These are phyloP conservation scores for Tanytarsus gracilentus DNA, from an alignment of 2,888 invertebrate species.

Conservation along the genomic window DNA sequence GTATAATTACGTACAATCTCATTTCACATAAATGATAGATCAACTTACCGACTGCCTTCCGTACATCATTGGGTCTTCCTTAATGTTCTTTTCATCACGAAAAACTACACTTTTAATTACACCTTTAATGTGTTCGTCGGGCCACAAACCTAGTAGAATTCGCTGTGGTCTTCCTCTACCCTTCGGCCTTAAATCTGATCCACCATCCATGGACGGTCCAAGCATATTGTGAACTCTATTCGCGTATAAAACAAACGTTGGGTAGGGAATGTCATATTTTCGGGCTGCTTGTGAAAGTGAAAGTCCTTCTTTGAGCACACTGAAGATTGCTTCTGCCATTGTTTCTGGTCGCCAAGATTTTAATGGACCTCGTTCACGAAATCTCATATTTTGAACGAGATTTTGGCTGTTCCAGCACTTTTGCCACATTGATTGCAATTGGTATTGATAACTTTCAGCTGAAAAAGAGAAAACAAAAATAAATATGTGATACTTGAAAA, in stretches of 20 bases:
- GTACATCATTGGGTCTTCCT: constrained; percentile 59
- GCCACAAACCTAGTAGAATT: constrained; percentile 85
- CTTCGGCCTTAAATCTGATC: constrained; percentile 83
- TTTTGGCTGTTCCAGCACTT: constrained; percentile 93
- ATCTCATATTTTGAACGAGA: constrained; percentile 80
- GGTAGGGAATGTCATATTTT: constrained; percentile 91
- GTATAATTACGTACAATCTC: background rate
- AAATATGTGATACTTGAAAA: background rate
- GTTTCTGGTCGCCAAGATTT: constrained; percentile 92
- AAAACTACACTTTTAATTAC: constrained; percentile 88
- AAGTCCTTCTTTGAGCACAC: constrained; percentile 81
- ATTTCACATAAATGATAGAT: too few relatives aligned
- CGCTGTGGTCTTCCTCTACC: constrained; percentile 85
- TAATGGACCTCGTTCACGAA: constrained; percentile 83
- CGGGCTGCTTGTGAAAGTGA: constrained; percentile 84
- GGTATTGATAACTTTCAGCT: constrained; percentile 92
- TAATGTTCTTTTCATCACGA: constrained; percentile 74
- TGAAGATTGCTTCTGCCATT: constrained; percentile 91
- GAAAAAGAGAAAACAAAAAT: constrained; percentile 39
- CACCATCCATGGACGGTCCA: constrained; percentile 84
- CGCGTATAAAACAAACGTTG: constrained; percentile 86
- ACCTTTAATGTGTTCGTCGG: constrained; percentile 86
- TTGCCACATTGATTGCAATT: constrained; percentile 91
- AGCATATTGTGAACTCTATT: constrained; percentile 90
- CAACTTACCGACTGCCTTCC: constrained; percentile 53